Evolutionary conservation across 2,888 invertebrate species (phyloP).

Genomic region (Aporophyla lueneburgensis): DNA sequence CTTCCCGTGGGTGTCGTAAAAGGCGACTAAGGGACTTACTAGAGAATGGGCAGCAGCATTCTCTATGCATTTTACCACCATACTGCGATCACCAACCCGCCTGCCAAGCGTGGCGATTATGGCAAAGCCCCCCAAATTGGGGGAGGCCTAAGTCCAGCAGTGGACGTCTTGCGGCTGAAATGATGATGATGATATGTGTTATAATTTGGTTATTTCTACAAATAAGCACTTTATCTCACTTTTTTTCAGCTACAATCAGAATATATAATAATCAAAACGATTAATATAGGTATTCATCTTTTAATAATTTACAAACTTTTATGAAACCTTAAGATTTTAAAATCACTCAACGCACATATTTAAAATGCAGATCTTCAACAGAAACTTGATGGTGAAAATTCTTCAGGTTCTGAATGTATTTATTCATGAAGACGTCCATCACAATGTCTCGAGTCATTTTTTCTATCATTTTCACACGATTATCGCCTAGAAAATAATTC

Average conservation of each 20-base stretch:
- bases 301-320: background rate
- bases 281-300: background rate
- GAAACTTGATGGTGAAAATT: slow-evolving; percentile 16
- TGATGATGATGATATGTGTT: no score
- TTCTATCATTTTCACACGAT: slow-evolving; percentile 19
- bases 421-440: slow-evolving; percentile 42
- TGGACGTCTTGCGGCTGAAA: no score
- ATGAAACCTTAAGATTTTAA: background rate
- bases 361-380: slow-evolving; percentile 26
- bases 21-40: no score
- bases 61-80: no score
- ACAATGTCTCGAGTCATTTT: slow-evolving; percentile 25
- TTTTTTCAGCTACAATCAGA: background rate
- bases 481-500: slow-evolving; percentile 22
- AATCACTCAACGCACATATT: slow-evolving; percentile 21
- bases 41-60: no score
- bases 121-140: no score
- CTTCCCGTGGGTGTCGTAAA: no score
- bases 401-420: slow-evolving; percentile 37
- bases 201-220: background rate
- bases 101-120: no score
- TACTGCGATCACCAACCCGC: no score
- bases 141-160: no score
- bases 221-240: background rate
- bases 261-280: background rate